Evolutionary conservation across 2,888 invertebrate genomes (phyloP).

Genomic region (Melinaea marsaeus): DNA sequence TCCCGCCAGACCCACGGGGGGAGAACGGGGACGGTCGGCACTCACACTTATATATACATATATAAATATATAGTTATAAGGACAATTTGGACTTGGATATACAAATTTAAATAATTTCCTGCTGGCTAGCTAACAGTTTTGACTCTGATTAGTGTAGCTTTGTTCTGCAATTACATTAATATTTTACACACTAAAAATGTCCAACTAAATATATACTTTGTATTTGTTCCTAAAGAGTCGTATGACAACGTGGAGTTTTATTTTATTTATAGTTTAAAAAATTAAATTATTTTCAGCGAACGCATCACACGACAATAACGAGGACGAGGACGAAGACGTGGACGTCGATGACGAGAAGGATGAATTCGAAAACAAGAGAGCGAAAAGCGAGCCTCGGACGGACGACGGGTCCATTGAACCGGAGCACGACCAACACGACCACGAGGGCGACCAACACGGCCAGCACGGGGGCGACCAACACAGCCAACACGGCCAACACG

Average conservation of each 20-base stretch:
- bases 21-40: constrained; percentile 38
- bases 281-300: background rate
- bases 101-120: no score
- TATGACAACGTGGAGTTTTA: no score
- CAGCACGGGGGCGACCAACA: background rate
- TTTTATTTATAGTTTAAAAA: no score
- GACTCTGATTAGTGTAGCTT: no score
- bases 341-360: constrained; percentile 15
- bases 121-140: no score
- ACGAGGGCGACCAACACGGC: background rate
- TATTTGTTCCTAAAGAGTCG: no score
- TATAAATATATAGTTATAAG: no score
- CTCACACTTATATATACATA: background rate
- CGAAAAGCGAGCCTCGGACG: constrained; percentile 37
- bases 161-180: no score
- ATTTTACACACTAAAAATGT: no score
- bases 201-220: no score
- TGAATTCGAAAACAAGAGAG: constrained; percentile 14
- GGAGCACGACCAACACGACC: constrained; percentile 11
- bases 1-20: constrained; percentile 61
- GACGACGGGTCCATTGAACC: constrained; percentile 28
- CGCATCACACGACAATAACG: constrained; percentile 15
- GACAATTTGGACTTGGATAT: no score
- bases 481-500: background rate
- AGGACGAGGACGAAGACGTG: constrained; percentile 23